These are phyloP conservation scores for Actinostola sp. DNA, from an alignment of 92 coral and sea anemone genomes.

Conservation along the genomic window DNA sequence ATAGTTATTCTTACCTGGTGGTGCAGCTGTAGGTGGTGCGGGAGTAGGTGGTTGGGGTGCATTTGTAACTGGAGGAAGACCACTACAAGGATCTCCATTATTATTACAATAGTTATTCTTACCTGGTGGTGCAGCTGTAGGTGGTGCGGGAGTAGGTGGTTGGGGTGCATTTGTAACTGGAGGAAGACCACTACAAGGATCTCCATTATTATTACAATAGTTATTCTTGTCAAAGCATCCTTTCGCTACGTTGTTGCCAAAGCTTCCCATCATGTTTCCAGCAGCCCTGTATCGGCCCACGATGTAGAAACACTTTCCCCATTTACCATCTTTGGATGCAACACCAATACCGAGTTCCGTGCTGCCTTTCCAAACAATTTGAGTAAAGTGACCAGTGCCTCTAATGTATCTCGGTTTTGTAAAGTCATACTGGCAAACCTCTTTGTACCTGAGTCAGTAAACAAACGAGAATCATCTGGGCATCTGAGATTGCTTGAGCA, in stretches of 20 bases:
- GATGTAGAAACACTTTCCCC: conserved; percentile 62
- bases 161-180: conserved; percentile 22
- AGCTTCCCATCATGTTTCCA: conserved; percentile 67
- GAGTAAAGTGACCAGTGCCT: conserved; percentile 78
- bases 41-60: conserved; percentile 24
- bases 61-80: neutral
- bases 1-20: conserved; percentile 5
- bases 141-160: conserved; percentile 9
- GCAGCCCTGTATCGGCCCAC: conserved; percentile 80
- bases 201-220: conserved; percentile 27
- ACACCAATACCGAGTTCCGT: conserved; percentile 76
- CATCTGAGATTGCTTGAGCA: too few species aligned
- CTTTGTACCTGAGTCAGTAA: conserved; percentile 39
- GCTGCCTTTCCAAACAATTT: conserved; percentile 86
- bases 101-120: neutral
- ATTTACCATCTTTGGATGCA: conserved; percentile 46
- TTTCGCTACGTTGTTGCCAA: conserved; percentile 56
- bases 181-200: conserved; percentile 29
- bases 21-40: conserved; percentile 10
- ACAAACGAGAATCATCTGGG: too few species aligned
- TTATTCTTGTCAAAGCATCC: conserved; percentile 53
- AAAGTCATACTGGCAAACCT: conserved; percentile 46
- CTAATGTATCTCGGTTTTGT: conserved; percentile 29
- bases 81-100: conserved; percentile 11
- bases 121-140: conserved; percentile 21